Percentiles rank a stretch among this genome's conserved stretches.
Conservation (phyloP, 2,797 vertebrate species). For the Scolopax rusticola region DNA sequence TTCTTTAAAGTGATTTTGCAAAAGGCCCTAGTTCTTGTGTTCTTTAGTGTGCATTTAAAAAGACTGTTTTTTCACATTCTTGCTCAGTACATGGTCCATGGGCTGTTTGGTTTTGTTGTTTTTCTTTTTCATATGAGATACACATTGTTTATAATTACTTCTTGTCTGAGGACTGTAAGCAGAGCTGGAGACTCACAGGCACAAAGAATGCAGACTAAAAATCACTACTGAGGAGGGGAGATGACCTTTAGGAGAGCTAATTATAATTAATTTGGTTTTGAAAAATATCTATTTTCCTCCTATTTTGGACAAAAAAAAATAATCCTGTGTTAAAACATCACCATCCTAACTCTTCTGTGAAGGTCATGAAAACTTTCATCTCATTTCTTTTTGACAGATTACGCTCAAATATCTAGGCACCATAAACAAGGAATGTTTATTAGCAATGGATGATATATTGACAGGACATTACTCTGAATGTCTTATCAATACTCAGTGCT, state of each 20-base stretch:
- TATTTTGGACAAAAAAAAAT: slow-evolving; percentile 9
- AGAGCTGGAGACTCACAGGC: background rate
- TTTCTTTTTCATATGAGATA: background rate
- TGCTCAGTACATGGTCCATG: background rate
- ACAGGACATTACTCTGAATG: background rate
- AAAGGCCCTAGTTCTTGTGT: background rate
- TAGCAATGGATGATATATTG: background rate
- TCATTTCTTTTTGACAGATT: background rate
- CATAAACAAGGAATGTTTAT: background rate
- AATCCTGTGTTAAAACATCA: background rate
- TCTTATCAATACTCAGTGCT: background rate
- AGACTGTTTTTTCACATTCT: background rate
- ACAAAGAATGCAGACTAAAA: background rate
- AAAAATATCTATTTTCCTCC: background rate
- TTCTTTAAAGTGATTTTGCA: background rate
- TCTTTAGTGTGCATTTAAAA: background rate
- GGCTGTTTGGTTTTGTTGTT: background rate
- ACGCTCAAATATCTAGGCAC: background rate
- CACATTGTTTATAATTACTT: background rate
- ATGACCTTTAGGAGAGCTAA: background rate
- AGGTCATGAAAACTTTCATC: background rate
- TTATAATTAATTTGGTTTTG: background rate
- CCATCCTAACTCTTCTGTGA: background rate
- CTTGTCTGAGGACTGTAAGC: background rate
- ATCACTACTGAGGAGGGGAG: background rate